Conservation (phyloP, 2,888 invertebrate species). For the Ectemnius lituratus region DNA sequence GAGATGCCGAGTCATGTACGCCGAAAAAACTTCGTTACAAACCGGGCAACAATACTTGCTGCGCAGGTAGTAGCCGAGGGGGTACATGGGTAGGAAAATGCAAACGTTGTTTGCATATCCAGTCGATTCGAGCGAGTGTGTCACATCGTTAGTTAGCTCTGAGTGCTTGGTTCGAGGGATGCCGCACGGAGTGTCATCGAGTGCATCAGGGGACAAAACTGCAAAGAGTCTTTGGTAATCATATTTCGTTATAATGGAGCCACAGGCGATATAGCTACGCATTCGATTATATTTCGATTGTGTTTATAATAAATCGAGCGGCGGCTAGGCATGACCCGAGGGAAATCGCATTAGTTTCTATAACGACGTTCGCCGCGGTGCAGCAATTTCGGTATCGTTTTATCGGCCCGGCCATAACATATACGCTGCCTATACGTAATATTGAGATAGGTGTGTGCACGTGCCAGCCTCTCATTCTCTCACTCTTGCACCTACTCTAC, state of each 20-base stretch:
- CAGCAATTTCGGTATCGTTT: constrained; percentile 60
- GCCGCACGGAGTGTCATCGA: too few relatives aligned
- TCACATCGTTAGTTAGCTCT: too few relatives aligned
- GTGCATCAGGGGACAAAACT: too few relatives aligned
- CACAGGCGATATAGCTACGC: constrained; percentile 15
- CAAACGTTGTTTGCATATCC: constrained; percentile 46
- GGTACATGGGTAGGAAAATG: constrained; percentile 17
- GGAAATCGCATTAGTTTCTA: constrained; percentile 73
- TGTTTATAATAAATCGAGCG: constrained; percentile 52
- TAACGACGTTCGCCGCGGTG: constrained; percentile 70
- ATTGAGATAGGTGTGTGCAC: constrained; percentile 11
- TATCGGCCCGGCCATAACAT: constrained; percentile 51
- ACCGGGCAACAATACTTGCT: constrained; percentile 34
- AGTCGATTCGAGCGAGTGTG: not conserved
- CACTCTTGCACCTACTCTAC: too few relatives aligned
- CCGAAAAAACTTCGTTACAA: constrained; percentile 45
- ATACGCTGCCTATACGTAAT: constrained; percentile 28
- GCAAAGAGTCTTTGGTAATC: constrained; percentile 16
- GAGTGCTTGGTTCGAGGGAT: too few relatives aligned
- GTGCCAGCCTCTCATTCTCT: constrained; percentile 5
- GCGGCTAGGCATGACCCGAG: constrained; percentile 45
- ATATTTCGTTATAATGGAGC: constrained; percentile 6
- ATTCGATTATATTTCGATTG: constrained; percentile 55
- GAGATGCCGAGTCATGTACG: constrained; percentile 56
- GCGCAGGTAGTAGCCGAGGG: constrained; percentile 19